Conservation (phyloP, 1,140 invertebrate genomes). For the Nasonia longicornis region DNA sequence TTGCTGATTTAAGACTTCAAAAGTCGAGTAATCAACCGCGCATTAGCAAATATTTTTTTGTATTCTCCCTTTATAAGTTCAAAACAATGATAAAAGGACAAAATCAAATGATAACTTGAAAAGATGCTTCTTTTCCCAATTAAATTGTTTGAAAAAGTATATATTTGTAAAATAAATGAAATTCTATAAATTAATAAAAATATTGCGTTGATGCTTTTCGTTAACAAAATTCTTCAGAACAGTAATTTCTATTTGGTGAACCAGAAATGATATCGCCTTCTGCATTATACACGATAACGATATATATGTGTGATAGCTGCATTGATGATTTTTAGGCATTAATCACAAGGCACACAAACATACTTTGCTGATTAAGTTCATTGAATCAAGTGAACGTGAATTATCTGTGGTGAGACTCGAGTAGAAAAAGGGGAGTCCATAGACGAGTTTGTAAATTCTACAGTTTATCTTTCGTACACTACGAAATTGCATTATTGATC, state of each 20-base stretch:
- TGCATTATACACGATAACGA: neutral
- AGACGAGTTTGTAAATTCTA: constrained; percentile 16
- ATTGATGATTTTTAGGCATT: constrained; percentile 13
- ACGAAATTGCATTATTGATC: neutral
- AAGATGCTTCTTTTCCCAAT: neutral
- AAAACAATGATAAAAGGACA: constrained; percentile 11
- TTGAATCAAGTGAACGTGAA: constrained; percentile 7
- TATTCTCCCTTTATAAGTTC: constrained; percentile 3
- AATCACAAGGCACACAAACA: constrained; percentile 24
- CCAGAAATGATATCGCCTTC: neutral
- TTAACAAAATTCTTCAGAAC: constrained; percentile 11
- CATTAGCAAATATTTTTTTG: constrained; percentile 10
- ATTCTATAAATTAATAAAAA: constrained; percentile 6
- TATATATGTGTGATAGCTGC: constrained; percentile 6
- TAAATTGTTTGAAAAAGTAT: neutral
- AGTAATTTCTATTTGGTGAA: constrained; percentile 1
- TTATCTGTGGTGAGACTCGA: neutral
- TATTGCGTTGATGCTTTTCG: constrained; percentile 6
- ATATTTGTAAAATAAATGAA: constrained; percentile 15
- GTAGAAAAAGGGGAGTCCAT: neutral
- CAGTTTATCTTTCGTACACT: neutral
- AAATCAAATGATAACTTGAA: constrained; percentile 27
- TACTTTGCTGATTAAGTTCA: neutral
- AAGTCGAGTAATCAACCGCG: constrained; percentile 9
- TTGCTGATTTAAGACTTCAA: constrained; percentile 36